phyloP scores from a whole-genome alignment of 2,797 vertebrate genomes.

The Spondyliosoma cantharus region DNA sequence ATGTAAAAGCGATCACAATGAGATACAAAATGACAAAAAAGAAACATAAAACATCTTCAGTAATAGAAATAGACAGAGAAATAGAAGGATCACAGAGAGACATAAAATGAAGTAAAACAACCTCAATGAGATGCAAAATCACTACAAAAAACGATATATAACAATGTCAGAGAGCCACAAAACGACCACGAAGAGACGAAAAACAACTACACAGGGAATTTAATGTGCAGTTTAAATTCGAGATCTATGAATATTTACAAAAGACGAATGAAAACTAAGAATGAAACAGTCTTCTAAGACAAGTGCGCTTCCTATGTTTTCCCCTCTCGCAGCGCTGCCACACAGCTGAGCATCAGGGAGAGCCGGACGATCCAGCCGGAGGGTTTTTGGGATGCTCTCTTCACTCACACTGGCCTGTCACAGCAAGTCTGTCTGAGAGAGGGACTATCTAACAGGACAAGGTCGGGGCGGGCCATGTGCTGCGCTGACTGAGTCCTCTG shows the following conservation, averaged over 20 bases:
- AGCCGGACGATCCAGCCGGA: conserved; percentile 27
- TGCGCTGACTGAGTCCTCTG: conserved; percentile 55
- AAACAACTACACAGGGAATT: not conserved
- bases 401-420: conserved; percentile 60
- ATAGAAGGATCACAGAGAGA: too few species aligned
- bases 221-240: not conserved
- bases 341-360: conserved; percentile 43
- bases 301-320: not conserved
- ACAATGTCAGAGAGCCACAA: not conserved
- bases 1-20: too few species aligned
- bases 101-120: too few species aligned
- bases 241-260: too few species aligned
- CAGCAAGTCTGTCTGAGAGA: conserved; percentile 40
- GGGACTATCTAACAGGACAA: conserved; percentile 64
- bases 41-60: not conserved
- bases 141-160: not conserved
- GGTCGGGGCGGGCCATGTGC: conserved; percentile 61
- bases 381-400: conserved; percentile 69
- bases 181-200: not conserved
- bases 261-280: not conserved
- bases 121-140: not conserved
- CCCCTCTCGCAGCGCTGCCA: not conserved
- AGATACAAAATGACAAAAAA: too few species aligned
- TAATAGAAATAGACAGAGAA: too few species aligned
- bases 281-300: not conserved